Evolutionary conservation across 2,113 vertebrate species (phyloP).

Genomic region (Takifugu flavidus): DNA sequence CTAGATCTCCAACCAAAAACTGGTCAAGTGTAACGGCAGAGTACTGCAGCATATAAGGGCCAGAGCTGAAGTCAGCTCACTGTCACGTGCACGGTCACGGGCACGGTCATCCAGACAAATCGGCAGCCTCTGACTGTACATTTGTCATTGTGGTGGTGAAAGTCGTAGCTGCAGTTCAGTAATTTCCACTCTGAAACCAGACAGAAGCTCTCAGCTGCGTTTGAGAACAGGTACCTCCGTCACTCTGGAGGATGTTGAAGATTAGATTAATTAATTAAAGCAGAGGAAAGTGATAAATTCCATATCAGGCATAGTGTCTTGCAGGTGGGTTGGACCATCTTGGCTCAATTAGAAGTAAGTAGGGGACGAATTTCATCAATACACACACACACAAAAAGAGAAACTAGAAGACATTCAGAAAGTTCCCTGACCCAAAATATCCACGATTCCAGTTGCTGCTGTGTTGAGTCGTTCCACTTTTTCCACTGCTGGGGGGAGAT

Average conservation of each 20-base stretch:
- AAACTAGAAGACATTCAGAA: not conserved
- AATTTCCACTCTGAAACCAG: no score
- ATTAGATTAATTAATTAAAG: no score
- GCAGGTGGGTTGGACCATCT: no score
- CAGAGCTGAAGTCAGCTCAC: conserved; percentile 30
- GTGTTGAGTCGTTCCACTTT: not conserved
- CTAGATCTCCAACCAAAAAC: conserved; percentile 8
- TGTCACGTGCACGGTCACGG: conserved; percentile 13
- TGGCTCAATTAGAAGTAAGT: no score
- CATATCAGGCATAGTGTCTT: no score
- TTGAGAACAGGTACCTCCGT: no score
- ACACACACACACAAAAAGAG: no score
- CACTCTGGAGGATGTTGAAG: no score
- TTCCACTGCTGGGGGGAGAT: conserved; percentile 11
- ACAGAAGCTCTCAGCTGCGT: no score
- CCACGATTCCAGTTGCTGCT: no score
- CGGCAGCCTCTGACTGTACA: conserved; percentile 6
- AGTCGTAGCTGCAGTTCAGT: not conserved
- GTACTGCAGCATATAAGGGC: conserved; percentile 28
- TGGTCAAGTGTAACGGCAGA: conserved; percentile 23
- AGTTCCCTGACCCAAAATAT: not conserved
- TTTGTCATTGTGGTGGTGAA: conserved; percentile 40
- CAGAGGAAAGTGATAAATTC: no score
- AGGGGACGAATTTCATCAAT: no score
- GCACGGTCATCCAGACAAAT: conserved; percentile 9